Conservation (phyloP, 2,113 vertebrate genomes). For the Mesembrinibis cayennensis region DNA sequence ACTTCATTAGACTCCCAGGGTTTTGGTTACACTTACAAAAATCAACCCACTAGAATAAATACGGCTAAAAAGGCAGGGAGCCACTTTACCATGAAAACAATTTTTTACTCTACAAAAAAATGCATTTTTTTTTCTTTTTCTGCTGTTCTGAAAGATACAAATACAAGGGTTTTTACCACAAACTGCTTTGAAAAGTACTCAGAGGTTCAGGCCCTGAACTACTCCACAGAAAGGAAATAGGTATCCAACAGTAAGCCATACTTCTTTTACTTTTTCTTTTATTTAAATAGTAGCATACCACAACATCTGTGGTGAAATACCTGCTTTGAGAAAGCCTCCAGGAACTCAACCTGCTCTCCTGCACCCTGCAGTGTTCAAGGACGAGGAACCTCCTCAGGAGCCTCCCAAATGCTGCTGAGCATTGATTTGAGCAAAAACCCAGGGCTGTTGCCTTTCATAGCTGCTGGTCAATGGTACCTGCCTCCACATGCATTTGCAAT, state of each 20-base stretch:
- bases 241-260: background rate
- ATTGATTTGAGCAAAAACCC: background rate
- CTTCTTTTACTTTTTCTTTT: background rate
- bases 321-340: background rate
- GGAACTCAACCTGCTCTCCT: background rate
- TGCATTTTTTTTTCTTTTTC: background rate
- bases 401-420: background rate
- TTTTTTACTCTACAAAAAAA: background rate
- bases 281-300: background rate
- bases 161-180: background rate
- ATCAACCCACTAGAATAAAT: conserved; percentile 55
- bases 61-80: conserved; percentile 12
- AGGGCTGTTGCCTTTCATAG: background rate
- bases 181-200: background rate
- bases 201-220: background rate
- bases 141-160: background rate
- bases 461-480: rapidly evolving
- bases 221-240: background rate
- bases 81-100: background rate
- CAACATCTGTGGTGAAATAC: background rate
- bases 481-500: background rate
- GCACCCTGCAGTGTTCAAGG: background rate
- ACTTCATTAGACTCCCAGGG: conserved; percentile 68
- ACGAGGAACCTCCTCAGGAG: background rate
- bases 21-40: conserved; percentile 68